phyloP scores from a whole-genome alignment of 2,797 vertebrate genomes.

The Esox masquinongy region DNA sequence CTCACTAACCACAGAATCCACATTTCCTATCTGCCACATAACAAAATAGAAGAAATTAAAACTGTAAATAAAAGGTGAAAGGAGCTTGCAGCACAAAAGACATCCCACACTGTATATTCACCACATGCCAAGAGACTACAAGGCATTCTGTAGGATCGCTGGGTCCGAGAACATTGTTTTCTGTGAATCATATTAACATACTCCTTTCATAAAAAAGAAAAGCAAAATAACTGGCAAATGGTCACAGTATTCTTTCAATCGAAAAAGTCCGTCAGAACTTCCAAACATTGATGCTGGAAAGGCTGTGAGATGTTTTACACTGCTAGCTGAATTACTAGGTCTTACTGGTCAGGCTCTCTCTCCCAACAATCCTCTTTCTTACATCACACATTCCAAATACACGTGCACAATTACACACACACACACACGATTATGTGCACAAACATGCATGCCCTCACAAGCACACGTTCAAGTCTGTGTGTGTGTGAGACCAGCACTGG shows the following conservation, averaged over 20 bases:
- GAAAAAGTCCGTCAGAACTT: conserved; percentile 39
- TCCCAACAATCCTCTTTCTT: conserved; percentile 8
- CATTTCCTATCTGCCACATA: conserved; percentile 6
- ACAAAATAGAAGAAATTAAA: conserved; percentile 33
- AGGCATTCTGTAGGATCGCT: conserved; percentile 47
- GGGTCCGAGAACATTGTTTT: conserved; percentile 41
- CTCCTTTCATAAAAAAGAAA: conserved; percentile 21
- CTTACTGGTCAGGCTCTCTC: background rate
- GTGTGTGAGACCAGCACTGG: conserved; percentile 50
- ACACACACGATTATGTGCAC: conserved; percentile 23
- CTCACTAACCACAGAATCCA: background rate
- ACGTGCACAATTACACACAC: conserved; percentile 31
- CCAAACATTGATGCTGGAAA: conserved; percentile 17
- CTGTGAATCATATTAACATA: conserved; percentile 25
- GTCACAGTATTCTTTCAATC: conserved; percentile 55
- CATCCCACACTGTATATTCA: conserved; percentile 59
- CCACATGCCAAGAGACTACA: conserved; percentile 52
- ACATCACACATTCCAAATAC: conserved; percentile 45
- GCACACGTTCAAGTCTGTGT: conserved; percentile 25
- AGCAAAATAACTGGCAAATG: conserved; percentile 51
- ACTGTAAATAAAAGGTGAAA: conserved; percentile 37
- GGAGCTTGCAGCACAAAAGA: conserved; percentile 59
- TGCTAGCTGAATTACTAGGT: conserved; percentile 28
- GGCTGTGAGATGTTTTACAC: conserved; percentile 24
- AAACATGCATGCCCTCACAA: background rate